Evolutionary conservation across 1,140 invertebrate species (phyloP).

Genomic region (Calephelis virginiensis): DNA sequence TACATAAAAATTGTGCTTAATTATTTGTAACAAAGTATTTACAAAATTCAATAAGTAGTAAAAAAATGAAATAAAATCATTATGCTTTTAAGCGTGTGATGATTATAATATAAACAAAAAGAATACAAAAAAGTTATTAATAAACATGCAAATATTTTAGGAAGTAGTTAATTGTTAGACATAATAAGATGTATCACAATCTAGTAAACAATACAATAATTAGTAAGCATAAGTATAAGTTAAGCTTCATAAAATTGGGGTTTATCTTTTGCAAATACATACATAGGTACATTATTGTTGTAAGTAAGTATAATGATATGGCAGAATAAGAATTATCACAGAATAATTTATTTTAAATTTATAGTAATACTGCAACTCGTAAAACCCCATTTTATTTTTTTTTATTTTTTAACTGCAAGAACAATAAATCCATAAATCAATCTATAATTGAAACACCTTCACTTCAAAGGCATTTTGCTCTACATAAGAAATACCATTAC

Average conservation of each 20-base stretch:
- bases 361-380: constrained; percentile 8
- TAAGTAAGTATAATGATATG: constrained; percentile 14
- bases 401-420: neutral
- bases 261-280: neutral
- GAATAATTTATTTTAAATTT: constrained; percentile 21
- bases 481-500: neutral
- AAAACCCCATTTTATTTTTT: constrained; percentile 5
- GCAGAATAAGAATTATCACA: constrained; percentile 27
- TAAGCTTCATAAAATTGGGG: constrained; percentile 21
- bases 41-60: neutral
- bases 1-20: constrained; percentile 8
- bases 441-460: neutral
- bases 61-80: neutral
- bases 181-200: neutral
- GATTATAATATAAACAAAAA: neutral
- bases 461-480: neutral
- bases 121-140: neutral
- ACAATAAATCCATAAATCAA: neutral
- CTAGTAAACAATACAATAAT: neutral
- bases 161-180: neutral
- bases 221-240: constrained; percentile 8
- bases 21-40: constrained; percentile 6
- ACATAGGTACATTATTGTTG: constrained; percentile 1
- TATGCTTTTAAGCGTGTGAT: constrained; percentile 12
- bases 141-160: neutral